Percentiles rank a stretch among this genome's conserved stretches.
These are phyloP conservation scores for Lateolabrax maculatus DNA, from an alignment of 2,797 vertebrate species.

Conservation along the genomic window DNA sequence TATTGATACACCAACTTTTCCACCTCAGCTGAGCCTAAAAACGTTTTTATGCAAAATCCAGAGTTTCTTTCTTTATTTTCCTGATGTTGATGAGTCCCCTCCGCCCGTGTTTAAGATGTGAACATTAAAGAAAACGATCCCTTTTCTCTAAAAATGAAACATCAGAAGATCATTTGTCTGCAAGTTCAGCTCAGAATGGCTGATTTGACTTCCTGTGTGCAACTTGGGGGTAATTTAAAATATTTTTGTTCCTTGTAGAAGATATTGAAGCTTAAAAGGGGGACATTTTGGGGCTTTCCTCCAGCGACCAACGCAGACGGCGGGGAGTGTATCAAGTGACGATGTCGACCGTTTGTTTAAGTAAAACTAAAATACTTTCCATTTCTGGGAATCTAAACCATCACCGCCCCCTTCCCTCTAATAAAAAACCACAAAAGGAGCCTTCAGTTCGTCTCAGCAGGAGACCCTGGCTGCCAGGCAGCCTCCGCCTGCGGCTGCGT, in stretches of 20 bases:
- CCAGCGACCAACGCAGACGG: background rate
- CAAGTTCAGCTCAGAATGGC: background rate
- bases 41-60: too few species aligned
- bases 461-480: conserved; percentile 17
- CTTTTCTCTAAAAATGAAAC: too few species aligned
- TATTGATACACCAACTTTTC: too few species aligned
- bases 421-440: conserved; percentile 31
- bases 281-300: background rate
- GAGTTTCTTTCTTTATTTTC: too few species aligned
- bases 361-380: conserved; percentile 50
- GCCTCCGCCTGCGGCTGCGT: conserved; percentile 51
- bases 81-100: too few species aligned
- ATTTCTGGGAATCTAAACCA: conserved; percentile 38
- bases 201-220: background rate
- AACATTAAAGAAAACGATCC: too few species aligned
- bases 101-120: too few species aligned
- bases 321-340: background rate
- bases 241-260: background rate
- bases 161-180: too few species aligned
- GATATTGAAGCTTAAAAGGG: background rate
- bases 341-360: conserved; percentile 2
- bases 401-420: conserved; percentile 13
- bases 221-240: background rate
- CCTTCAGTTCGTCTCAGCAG: background rate
- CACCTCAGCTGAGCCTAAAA: too few species aligned